Percentiles rank a stretch among this genome's conserved stretches.
phyloP scores from a whole-genome alignment of 2,888 invertebrate genomes.

The Ligdia adustata region DNA sequence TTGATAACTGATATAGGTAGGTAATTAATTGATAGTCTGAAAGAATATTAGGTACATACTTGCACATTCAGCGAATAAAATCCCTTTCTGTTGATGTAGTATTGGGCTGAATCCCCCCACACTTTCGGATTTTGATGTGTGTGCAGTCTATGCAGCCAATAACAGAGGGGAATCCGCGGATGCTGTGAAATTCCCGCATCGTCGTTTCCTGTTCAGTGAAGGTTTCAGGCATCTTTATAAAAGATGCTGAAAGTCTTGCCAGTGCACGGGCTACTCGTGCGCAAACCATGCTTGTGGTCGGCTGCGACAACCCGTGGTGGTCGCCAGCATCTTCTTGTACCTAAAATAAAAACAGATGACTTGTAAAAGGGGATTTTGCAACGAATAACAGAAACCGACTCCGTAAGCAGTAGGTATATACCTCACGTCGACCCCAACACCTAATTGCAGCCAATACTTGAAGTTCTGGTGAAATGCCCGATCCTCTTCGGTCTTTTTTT shows the following conservation, averaged over 20 bases:
- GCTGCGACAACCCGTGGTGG: not conserved
- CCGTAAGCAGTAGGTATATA: not conserved
- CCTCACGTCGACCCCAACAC: not conserved
- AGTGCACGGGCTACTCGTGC: not conserved
- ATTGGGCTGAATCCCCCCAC: slow-evolving; percentile 1
- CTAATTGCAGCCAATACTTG: not conserved
- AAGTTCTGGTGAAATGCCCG: not conserved
- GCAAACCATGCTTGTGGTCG: slow-evolving; percentile 1
- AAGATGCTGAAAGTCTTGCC: not conserved
- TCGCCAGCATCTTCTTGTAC: slow-evolving; percentile 2
- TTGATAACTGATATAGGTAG: too few species aligned
- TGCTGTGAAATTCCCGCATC: not conserved
- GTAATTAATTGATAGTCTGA: too few species aligned
- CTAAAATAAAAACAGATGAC: not conserved
- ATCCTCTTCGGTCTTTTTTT: not conserved
- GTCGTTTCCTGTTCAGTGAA: not conserved
- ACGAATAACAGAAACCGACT: not conserved
- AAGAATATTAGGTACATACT: too few species aligned
- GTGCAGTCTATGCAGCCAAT: slow-evolving; percentile 5
- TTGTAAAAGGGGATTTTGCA: not conserved
- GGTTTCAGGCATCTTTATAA: not conserved
- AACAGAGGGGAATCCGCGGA: not conserved
- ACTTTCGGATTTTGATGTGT: slow-evolving; percentile 1
- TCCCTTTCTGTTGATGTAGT: not conserved
- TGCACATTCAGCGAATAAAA: too few species aligned